Evolutionary conservation across 2,113 vertebrate species (phyloP).

Genomic region (Oncorhynchus mykiss): DNA sequence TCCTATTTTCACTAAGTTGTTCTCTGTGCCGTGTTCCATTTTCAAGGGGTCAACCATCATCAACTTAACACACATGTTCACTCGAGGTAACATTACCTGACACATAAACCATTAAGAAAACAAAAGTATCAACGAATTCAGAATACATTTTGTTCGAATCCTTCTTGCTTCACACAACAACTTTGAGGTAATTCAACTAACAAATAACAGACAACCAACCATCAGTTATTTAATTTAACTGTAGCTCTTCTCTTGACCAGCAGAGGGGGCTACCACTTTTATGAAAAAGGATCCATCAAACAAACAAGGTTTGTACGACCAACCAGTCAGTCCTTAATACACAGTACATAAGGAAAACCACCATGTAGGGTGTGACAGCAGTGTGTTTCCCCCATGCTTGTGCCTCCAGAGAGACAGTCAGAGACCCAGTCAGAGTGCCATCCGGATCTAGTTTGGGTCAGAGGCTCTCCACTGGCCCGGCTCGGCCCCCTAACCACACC

Average conservation of each 20-base stretch:
- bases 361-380: not conserved
- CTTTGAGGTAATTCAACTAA: too few species aligned
- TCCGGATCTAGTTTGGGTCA: not conserved
- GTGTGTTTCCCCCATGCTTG: conserved; percentile 5
- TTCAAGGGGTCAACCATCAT: not conserved
- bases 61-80: too few species aligned
- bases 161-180: too few species aligned
- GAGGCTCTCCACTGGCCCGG: not conserved
- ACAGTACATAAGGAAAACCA: not conserved
- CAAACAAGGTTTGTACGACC: not conserved
- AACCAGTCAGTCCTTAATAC: not conserved
- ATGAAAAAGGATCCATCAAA: not conserved
- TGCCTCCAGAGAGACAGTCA: not conserved
- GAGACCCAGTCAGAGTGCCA: not conserved
- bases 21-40: not conserved
- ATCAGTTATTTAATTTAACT: not conserved
- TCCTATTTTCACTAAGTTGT: conserved; percentile 12
- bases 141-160: not conserved
- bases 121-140: too few species aligned
- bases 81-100: too few species aligned
- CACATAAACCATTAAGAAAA: too few species aligned
- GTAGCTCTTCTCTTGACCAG: conserved; percentile 34
- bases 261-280: conserved; percentile 35
- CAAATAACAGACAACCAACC: too few species aligned
- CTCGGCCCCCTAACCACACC: not conserved